Evolutionary conservation across 2,113 vertebrate species (phyloP).

Genomic region (Poeciliopsis turrubarensis): DNA sequence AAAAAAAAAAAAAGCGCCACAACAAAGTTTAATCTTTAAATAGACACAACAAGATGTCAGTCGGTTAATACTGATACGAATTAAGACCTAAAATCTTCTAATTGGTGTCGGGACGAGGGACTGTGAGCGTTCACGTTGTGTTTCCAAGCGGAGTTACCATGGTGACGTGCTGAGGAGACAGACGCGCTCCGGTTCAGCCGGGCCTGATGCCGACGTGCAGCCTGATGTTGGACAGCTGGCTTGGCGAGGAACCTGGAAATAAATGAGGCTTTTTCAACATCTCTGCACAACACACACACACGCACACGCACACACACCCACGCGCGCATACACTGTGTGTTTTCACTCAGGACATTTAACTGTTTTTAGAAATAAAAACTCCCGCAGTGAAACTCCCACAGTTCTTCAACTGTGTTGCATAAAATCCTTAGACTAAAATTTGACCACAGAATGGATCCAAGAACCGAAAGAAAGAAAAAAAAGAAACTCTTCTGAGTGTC

Average conservation of each 20-base stretch:
- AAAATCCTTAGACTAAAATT: neutral
- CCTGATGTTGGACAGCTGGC: neutral
- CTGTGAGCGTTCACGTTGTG: too few relatives aligned
- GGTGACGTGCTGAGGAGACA: neutral
- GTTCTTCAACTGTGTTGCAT: neutral
- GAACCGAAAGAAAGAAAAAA: neutral
- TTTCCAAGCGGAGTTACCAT: neutral
- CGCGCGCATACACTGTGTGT: neutral
- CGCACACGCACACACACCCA: neutral
- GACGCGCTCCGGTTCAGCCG: neutral
- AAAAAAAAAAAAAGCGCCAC: too few relatives aligned
- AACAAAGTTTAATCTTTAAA: too few relatives aligned
- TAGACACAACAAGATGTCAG: too few relatives aligned
- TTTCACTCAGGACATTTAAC: neutral
- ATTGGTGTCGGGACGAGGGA: too few relatives aligned
- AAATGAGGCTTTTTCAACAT: neutral
- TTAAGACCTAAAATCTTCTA: too few relatives aligned
- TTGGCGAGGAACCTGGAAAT: neutral
- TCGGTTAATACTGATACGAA: too few relatives aligned
- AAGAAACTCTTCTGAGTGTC: constrained; percentile 13
- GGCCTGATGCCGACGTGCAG: neutral
- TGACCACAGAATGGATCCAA: neutral
- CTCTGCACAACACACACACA: neutral
- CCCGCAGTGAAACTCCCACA: too few relatives aligned
- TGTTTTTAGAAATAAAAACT: neutral